A percentile compares a stretch with the other conserved stretches of the same genome.
These are phyloP conservation scores for Orgyia antiqua DNA, from an alignment of 2,888 invertebrate species.

Conservation along the genomic window DNA sequence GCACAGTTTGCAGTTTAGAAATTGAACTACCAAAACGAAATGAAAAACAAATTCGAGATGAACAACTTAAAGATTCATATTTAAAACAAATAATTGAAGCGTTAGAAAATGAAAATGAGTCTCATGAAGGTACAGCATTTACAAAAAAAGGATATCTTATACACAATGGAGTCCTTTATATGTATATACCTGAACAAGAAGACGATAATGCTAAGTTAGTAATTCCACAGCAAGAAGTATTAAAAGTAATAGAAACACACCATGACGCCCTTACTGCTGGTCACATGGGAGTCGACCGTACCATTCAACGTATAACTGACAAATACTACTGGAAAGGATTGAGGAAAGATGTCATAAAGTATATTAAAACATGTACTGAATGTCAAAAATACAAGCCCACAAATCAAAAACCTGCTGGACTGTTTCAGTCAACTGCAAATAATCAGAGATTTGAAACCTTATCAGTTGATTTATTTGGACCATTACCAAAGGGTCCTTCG, in stretches of 20 bases:
- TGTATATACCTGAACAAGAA: neutral
- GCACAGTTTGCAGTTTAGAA: slow-evolving; percentile 6
- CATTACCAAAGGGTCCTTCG: slow-evolving; percentile 10
- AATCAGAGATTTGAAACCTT: slow-evolving; percentile 25
- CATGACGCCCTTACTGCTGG: neutral
- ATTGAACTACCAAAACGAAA: slow-evolving; percentile 1
- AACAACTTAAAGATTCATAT: slow-evolving; percentile 3
- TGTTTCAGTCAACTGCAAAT: neutral
- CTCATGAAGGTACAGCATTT: neutral
- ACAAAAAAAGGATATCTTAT: neutral
- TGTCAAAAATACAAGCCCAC: slow-evolving; percentile 1
- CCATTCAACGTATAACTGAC: slow-evolving; percentile 3
- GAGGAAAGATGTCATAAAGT: slow-evolving; percentile 1
- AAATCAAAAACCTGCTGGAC: slow-evolving; percentile 1
- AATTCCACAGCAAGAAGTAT: neutral
- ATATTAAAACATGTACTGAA: neutral
- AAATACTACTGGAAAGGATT: slow-evolving; percentile 3
- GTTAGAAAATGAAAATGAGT: neutral
- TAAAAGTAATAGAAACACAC: neutral
- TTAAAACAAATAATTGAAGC: slow-evolving; percentile 1
- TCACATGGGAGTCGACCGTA: slow-evolving; percentile 7
- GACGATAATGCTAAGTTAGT: neutral
- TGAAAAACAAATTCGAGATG: neutral
- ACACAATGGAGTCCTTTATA: neutral
- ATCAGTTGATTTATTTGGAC: slow-evolving; percentile 31